Conservation (phyloP, 2,113 vertebrate species). For the Isichthys henryi region DNA sequence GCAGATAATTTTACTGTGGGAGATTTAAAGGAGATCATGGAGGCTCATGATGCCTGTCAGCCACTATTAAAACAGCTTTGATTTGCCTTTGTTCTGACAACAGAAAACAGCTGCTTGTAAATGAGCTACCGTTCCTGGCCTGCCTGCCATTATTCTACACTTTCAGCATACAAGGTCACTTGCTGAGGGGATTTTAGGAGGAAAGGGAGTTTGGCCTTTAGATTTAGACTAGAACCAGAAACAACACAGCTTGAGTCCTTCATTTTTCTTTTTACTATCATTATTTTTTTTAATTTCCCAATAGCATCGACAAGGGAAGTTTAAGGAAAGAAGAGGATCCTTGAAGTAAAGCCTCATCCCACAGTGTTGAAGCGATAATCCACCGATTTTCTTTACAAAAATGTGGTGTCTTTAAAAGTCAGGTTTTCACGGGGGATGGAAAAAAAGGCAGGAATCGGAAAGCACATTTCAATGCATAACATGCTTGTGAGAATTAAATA, state of each 20-base stretch:
- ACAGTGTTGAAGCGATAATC: constrained; percentile 68
- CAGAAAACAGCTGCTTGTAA: constrained; percentile 87
- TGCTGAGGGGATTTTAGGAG: constrained; percentile 74
- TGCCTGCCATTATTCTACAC: constrained; percentile 72
- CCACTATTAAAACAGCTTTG: constrained; percentile 70
- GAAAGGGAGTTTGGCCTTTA: constrained; percentile 62
- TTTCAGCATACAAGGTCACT: constrained; percentile 79
- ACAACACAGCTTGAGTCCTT: constrained; percentile 69
- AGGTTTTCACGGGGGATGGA: constrained; percentile 47
- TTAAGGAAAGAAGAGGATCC: constrained; percentile 60
- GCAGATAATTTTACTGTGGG: constrained; percentile 57
- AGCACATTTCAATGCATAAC: constrained; percentile 48
- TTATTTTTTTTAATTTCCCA: constrained; percentile 47
- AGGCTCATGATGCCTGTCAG: constrained; percentile 72
- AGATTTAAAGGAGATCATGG: constrained; percentile 53
- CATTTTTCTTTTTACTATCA: constrained; percentile 29
- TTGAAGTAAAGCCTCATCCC: constrained; percentile 64
- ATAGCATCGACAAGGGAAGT: constrained; percentile 54
- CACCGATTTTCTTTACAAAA: constrained; percentile 64
- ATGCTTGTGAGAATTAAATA: constrained; percentile 8
- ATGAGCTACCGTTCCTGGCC: constrained; percentile 69
- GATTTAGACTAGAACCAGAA: constrained; percentile 68
- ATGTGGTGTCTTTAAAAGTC: constrained; percentile 62
- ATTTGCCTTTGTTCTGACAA: constrained; percentile 78
- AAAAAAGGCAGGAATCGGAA: constrained; percentile 42